These are phyloP conservation scores for Limosa lapponica DNA, from an alignment of 2,797 vertebrate genomes.

Conservation along the genomic window DNA sequence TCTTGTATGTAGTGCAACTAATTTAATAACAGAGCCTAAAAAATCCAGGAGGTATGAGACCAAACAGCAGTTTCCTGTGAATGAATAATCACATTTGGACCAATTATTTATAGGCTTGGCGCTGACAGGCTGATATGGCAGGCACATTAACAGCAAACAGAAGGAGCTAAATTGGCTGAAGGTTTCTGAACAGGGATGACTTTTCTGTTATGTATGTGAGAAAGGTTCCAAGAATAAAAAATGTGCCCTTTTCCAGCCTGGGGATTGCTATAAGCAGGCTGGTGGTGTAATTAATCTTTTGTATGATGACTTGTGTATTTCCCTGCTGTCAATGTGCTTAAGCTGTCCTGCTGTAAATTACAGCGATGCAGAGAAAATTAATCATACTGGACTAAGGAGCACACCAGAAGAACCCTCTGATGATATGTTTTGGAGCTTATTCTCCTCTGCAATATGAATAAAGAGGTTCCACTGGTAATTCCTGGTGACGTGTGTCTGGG, in stretches of 20 bases:
- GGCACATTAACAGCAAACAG: constrained; percentile 44
- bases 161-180: constrained; percentile 54
- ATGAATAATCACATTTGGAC: constrained; percentile 42
- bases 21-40: not conserved
- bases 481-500: not conserved
- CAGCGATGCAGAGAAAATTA: not conserved
- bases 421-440: not conserved
- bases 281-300: constrained; percentile 35
- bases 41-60: constrained; percentile 13
- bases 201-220: not conserved
- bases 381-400: constrained; percentile 15
- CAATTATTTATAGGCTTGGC: constrained; percentile 30
- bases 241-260: constrained; percentile 28
- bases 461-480: not conserved
- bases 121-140: constrained; percentile 3
- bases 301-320: not conserved
- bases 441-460: not conserved
- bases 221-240: constrained; percentile 46
- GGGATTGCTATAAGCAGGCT: not conserved
- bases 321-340: constrained; percentile 4
- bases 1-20: not conserved
- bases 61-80: constrained; percentile 13
- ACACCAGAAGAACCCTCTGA: not conserved
- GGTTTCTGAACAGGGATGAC: not conserved
- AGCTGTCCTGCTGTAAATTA: constrained; percentile 20